A percentile compares a stretch with the other conserved stretches of the same genome.
Conservation (phyloP, 2,888 invertebrate genomes). For the Dinocampus coccinellae region DNA sequence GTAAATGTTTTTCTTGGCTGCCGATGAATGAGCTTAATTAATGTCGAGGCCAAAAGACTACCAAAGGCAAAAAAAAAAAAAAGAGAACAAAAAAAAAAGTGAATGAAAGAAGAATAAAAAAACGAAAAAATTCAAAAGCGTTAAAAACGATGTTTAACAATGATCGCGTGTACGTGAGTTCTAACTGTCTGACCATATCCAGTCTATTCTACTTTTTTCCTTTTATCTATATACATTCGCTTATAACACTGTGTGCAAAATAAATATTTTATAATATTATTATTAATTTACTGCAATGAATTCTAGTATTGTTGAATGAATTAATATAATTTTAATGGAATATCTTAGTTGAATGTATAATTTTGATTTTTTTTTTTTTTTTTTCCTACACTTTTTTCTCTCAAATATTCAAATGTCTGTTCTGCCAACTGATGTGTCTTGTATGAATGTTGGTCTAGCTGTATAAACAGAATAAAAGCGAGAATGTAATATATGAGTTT, state of each 20-base stretch:
- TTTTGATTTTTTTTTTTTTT: background rate
- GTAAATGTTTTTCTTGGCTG: constrained; percentile 42
- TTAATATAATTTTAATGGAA: background rate
- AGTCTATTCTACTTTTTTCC: constrained; percentile 14
- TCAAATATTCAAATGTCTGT: background rate
- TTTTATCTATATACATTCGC: background rate
- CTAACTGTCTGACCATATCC: constrained; percentile 15
- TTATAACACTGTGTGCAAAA: background rate
- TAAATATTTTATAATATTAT: constrained; percentile 4
- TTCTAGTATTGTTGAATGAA: background rate
- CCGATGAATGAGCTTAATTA: constrained; percentile 43
- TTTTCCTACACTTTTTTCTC: too few species aligned
- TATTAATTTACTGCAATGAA: background rate
- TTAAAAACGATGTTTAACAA: background rate
- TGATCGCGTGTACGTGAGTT: background rate
- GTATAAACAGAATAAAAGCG: constrained; percentile 53
- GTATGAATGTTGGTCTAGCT: constrained; percentile 59
- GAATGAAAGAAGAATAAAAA: background rate
- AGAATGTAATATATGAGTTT: background rate
- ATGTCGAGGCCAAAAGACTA: constrained; percentile 31
- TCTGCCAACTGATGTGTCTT: background rate
- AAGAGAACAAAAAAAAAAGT: background rate
- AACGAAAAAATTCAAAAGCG: background rate
- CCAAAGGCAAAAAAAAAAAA: background rate
- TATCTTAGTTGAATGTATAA: background rate